Conservation (phyloP, 2,797 vertebrate genomes). For the Pterois miles region DNA sequence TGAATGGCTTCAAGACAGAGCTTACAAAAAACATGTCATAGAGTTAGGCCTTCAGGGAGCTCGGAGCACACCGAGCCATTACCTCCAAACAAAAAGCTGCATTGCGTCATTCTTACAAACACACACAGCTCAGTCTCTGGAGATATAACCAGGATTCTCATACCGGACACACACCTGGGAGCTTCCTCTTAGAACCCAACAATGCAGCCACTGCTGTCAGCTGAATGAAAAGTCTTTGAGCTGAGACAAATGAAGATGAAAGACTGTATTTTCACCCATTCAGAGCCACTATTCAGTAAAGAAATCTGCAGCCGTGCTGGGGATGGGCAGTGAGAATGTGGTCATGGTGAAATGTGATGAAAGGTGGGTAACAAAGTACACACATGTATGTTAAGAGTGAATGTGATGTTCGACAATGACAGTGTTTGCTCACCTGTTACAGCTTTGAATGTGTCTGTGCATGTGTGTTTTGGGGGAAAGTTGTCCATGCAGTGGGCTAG, state of each 20-base stretch:
- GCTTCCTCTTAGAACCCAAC: neutral
- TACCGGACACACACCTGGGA: neutral
- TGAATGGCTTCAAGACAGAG: neutral
- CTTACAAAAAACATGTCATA: neutral
- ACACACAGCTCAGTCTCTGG: neutral
- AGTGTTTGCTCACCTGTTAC: slow-evolving; percentile 63
- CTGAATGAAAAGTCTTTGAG: neutral
- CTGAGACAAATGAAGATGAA: slow-evolving; percentile 20
- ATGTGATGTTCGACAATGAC: slow-evolving; percentile 9
- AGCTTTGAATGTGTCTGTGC: neutral
- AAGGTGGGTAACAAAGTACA: slow-evolving; percentile 65
- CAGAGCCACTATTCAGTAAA: slow-evolving; percentile 85
- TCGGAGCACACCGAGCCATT: neutral
- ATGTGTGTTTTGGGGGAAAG: neutral
- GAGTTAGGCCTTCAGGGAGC: neutral
- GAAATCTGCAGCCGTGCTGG: slow-evolving; percentile 77
- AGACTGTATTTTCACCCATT: slow-evolving; percentile 20
- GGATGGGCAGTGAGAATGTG: slow-evolving; percentile 82
- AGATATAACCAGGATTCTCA: neutral
- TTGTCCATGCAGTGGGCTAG: neutral
- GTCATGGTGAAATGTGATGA: slow-evolving; percentile 82
- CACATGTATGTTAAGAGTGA: neutral
- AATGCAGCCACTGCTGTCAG: neutral
- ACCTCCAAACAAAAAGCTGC: neutral
- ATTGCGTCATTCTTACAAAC: neutral